phyloP scores from a whole-genome alignment of 2,113 vertebrate genomes.

The Leiothrix lutea region DNA sequence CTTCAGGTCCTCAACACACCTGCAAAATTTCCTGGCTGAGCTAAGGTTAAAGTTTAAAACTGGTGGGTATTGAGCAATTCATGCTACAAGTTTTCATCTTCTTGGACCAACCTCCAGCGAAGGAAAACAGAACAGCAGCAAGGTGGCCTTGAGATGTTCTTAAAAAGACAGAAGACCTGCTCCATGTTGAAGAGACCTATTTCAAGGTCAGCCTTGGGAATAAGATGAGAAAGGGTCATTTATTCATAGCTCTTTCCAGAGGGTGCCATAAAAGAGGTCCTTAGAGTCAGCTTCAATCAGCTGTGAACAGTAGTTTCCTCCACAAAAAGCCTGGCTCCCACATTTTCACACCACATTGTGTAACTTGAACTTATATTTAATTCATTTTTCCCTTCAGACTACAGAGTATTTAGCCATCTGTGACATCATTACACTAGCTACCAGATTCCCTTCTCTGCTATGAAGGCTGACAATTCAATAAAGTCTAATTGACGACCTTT shows the following conservation, averaged over 20 bases:
- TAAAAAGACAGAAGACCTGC: background rate
- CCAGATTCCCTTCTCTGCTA: background rate
- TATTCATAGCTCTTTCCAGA: background rate
- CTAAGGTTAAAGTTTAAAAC: background rate
- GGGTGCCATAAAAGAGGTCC: background rate
- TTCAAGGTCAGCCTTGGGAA: background rate
- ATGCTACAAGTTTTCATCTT: background rate
- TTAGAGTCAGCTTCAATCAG: conserved; percentile 20
- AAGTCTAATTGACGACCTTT: conserved; percentile 16
- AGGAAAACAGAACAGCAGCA: background rate
- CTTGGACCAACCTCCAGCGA: background rate
- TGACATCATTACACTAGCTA: conserved; percentile 12
- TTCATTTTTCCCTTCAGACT: conserved; percentile 34
- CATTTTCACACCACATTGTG: conserved; percentile 1
- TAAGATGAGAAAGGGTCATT: background rate
- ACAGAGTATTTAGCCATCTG: conserved; percentile 35
- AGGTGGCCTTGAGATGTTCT: background rate
- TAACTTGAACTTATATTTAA: conserved; percentile 2
- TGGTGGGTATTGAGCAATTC: background rate
- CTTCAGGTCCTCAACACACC: background rate
- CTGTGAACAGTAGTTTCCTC: background rate
- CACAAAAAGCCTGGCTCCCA: background rate
- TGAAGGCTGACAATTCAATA: conserved; percentile 30
- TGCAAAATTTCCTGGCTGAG: background rate
- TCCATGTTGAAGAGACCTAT: background rate